Base-by-base conservation (phyloP, 2,113 vertebrate genomes). In the Microcebus ravelobensis region DNA sequence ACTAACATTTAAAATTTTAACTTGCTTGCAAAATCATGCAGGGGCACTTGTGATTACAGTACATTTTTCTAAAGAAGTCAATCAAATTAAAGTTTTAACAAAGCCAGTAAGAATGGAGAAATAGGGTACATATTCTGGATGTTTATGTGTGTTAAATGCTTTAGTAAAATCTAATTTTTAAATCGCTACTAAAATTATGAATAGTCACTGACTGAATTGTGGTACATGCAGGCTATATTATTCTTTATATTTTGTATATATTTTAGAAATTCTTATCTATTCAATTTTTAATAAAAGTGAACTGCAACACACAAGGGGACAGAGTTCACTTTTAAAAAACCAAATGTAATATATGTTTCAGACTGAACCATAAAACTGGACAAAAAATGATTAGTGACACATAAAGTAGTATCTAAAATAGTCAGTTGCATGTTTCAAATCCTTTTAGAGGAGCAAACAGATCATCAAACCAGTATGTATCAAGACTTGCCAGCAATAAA, bases 51-150 rank as follows among this genome's bases (percentile, higher is more conserved):
- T 52, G 25, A 91, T 87, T 83, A 68, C 85, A 90, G 36, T 48
- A 86, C 18, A 52, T 73, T 96, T 88, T 82, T 42, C 36, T 91
- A 76, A 94, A 80, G n/a, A 81, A 48, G 67, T 45, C 20, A 87
- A 81, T 81, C 80, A 80, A 87, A 95, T 68, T 95, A 95, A 96
- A 96, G 91, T 68, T 59, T 71, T 74, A 94, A 70, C 20, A 3
- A 82, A 88, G 92, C 29, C 34, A 52, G 7, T 59, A 94, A 91
- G 13, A 91, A 63, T 29, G 10, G 21, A 87, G 6, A 12, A 31
- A 74, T 25, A 87, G 25, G n/a, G 25, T 8, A 87, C n/a, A 36
- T 45, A 84, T 25, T 76, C 50, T 31, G 34, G 25, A 87, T 80
- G 29, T 31, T 85, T 8, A 68, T 42, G 27, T 4, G 74, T 74